A percentile compares a stretch with the other conserved stretches of the same genome.
Evolutionary conservation across 1,140 invertebrate species (phyloP).

Genomic region (Ganaspis sp.): DNA sequence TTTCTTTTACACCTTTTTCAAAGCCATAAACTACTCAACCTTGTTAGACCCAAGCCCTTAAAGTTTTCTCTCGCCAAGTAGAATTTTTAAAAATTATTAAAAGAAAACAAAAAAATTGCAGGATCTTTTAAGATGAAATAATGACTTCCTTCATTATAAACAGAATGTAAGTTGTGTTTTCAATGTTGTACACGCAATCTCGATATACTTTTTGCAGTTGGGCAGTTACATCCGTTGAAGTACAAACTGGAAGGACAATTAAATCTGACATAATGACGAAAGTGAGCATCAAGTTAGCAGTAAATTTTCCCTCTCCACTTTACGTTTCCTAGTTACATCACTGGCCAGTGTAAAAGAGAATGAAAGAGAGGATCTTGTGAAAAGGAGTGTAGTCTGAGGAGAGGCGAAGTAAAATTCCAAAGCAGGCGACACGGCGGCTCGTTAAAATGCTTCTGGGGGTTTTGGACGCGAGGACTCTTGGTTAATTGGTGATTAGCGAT

Average conservation of each 20-base stretch:
- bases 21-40: no score
- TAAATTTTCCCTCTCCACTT: not conserved
- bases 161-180: not conserved
- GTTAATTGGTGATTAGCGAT: slow-evolving; percentile 78
- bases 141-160: not conserved
- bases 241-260: not conserved
- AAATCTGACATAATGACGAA: slow-evolving; percentile 10
- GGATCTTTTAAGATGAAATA: no score
- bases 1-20: no score
- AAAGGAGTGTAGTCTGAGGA: slow-evolving; percentile 47
- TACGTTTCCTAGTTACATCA: not conserved
- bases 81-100: no score
- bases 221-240: not conserved
- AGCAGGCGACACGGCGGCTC: slow-evolving; percentile 74
- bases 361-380: slow-evolving; percentile 46
- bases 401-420: slow-evolving; percentile 71
- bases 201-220: not conserved
- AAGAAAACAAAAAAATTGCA: no score
- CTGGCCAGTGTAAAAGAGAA: not conserved
- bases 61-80: no score
- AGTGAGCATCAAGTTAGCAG: slow-evolving; percentile 26
- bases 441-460: slow-evolving; percentile 77
- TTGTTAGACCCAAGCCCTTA: no score
- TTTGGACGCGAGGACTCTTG: slow-evolving; percentile 72
- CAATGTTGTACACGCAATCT: not conserved